Conservation (phyloP, 2,888 invertebrate genomes). For the Scelioninae gen. 2 region DNA sequence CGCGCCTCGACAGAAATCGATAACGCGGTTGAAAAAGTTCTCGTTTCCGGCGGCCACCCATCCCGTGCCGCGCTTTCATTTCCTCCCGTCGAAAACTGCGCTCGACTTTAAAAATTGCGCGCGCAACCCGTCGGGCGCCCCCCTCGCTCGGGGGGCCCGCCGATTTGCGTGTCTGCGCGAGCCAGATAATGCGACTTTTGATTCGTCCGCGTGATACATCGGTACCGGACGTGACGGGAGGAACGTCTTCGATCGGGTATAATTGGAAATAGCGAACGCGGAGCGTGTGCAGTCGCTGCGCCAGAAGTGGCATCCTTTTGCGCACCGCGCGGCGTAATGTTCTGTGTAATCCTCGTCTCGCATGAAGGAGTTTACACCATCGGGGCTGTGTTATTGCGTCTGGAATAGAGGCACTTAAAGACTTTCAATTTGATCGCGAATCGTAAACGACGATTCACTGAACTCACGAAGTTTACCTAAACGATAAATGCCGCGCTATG, state of each 20-base stretch:
- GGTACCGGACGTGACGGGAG: constrained; percentile 56
- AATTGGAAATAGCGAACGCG: constrained; percentile 54
- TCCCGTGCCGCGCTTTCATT: too few species aligned
- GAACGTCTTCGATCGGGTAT: constrained; percentile 56
- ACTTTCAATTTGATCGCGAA: constrained; percentile 60
- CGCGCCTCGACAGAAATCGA: too few species aligned
- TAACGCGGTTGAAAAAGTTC: too few species aligned
- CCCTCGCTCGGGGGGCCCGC: too few species aligned
- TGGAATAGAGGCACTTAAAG: constrained; percentile 58
- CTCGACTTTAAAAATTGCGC: too few species aligned
- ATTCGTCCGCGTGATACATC: constrained; percentile 51
- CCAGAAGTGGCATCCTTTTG: constrained; percentile 32
- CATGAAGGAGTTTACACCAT: constrained; percentile 60
- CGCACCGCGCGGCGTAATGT: constrained; percentile 54
- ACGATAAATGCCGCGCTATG: constrained; percentile 48
- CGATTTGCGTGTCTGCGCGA: constrained; percentile 30
- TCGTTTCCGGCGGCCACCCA: too few species aligned
- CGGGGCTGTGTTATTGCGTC: constrained; percentile 57
- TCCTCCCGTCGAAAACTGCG: too few species aligned
- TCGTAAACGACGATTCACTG: constrained; percentile 59
- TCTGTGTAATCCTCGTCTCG: constrained; percentile 60
- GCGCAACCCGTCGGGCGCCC: too few species aligned
- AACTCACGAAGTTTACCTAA: constrained; percentile 50
- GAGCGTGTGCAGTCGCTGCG: constrained; percentile 51
- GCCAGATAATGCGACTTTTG: constrained; percentile 40